phyloP scores from a whole-genome alignment of 1,140 invertebrate species.

The Lordiphosa mommai region DNA sequence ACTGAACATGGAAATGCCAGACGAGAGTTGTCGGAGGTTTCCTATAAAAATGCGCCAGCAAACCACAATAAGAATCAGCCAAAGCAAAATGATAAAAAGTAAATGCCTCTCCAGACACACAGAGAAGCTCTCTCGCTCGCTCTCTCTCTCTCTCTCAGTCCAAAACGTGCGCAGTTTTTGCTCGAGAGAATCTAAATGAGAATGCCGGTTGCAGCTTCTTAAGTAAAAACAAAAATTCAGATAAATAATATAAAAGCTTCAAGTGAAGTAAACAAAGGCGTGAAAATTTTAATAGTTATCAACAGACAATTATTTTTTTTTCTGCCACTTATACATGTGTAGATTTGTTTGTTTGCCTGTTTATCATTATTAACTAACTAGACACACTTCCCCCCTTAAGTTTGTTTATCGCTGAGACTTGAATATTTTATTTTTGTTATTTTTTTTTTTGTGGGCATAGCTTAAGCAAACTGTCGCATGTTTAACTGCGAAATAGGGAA shows the following conservation, averaged over 20 bases:
- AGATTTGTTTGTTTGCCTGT: too few species aligned
- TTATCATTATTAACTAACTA: constrained; percentile 1
- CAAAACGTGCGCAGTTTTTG: constrained; percentile 54
- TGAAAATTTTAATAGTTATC: constrained; percentile 60
- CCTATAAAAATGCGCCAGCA: constrained; percentile 54
- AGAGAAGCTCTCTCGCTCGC: background rate
- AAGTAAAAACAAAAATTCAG: constrained; percentile 9
- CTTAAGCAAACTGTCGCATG: constrained; percentile 50
- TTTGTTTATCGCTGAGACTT: too few species aligned
- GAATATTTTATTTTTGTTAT: too few species aligned
- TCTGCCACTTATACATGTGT: constrained; percentile 14
- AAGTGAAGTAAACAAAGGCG: constrained; percentile 45
- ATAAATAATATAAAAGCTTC: constrained; percentile 21
- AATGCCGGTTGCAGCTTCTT: constrained; percentile 36
- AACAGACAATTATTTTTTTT: constrained; percentile 24
- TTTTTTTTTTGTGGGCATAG: too few species aligned
- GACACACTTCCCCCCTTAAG: background rate
- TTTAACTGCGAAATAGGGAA: background rate
- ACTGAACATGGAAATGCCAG: constrained; percentile 56
- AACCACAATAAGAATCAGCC: constrained; percentile 9
- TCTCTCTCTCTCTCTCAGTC: background rate
- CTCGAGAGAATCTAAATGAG: background rate
- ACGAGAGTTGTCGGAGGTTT: constrained; percentile 40
- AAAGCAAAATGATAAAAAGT: constrained; percentile 43
- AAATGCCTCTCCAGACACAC: constrained; percentile 7